phyloP scores from a whole-genome alignment of 1,140 invertebrate species.

The Agrilus planipennis region DNA sequence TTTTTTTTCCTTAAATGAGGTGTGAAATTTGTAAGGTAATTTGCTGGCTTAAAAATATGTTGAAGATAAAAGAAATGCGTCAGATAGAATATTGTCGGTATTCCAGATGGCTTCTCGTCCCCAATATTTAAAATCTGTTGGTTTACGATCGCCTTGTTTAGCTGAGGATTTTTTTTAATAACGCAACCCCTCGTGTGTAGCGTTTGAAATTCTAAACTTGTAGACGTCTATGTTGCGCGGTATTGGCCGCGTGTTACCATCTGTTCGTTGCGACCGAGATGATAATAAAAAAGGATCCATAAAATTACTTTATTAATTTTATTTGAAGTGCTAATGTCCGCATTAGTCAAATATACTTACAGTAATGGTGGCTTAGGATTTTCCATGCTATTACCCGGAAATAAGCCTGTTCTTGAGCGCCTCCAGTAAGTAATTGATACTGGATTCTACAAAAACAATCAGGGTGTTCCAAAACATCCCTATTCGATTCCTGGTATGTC shows the following conservation, averaged over 20 bases:
- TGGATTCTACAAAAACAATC: too few species aligned
- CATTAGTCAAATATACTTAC: conserved; percentile 8
- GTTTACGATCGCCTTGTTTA: conserved; percentile 8
- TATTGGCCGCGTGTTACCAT: conserved; percentile 12
- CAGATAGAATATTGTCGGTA: too few species aligned
- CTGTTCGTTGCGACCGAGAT: conserved; percentile 7
- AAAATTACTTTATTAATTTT: conserved; percentile 16
- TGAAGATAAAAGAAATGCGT: too few species aligned
- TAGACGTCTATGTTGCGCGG: conserved; percentile 4
- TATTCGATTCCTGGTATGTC: too few species aligned
- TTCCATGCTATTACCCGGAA: too few species aligned
- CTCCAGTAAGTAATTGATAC: too few species aligned
- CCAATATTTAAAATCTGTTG: conserved; percentile 7
- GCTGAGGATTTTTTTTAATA: conserved; percentile 7
- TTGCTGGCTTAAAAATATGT: too few species aligned
- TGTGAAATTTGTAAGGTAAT: too few species aligned
- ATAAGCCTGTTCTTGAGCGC: too few species aligned
- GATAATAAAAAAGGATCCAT: conserved; percentile 10
- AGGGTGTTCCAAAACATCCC: too few species aligned
- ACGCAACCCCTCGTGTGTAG: conserved; percentile 3
- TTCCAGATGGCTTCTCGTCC: conserved; percentile 1
- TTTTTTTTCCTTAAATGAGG: too few species aligned
- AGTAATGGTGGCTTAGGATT: conserved; percentile 7
- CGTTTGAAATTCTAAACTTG: conserved; percentile 9
- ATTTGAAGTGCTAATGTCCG: conserved; percentile 13